phyloP scores from a whole-genome alignment of 2,797 vertebrate genomes.

The Phalloptychus januarius region DNA sequence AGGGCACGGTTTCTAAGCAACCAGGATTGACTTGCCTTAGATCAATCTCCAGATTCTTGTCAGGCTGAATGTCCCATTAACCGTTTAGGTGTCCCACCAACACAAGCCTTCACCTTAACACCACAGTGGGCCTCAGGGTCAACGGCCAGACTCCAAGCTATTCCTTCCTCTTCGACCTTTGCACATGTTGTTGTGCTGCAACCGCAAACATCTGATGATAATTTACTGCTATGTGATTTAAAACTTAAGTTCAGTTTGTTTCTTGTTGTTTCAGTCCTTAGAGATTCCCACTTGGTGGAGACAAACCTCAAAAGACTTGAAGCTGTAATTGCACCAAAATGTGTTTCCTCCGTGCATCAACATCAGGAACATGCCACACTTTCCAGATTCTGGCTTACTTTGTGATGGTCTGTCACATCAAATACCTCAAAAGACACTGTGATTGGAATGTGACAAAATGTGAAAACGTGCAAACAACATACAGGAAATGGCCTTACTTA shows the following conservation, averaged over 20 bases:
- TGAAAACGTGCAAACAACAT: background rate
- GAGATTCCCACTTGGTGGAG: background rate
- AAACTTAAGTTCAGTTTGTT: background rate
- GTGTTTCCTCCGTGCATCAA: no score
- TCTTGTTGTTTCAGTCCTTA: background rate
- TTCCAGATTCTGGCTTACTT: background rate
- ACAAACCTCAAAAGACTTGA: background rate
- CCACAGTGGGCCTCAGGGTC: background rate
- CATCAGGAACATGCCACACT: background rate
- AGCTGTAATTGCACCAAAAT: no score
- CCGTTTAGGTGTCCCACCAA: slow-evolving; percentile 23
- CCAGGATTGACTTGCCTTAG: slow-evolving; percentile 57
- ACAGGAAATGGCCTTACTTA: background rate
- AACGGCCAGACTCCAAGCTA: background rate
- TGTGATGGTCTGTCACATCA: background rate
- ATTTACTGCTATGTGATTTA: background rate
- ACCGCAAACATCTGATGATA: no score
- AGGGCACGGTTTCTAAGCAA: slow-evolving; percentile 74
- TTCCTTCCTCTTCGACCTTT: background rate
- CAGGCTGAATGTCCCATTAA: slow-evolving; percentile 48
- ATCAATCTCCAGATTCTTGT: slow-evolving; percentile 70
- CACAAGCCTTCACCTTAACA: slow-evolving; percentile 24
- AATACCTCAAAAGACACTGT: background rate
- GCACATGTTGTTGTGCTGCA: background rate
- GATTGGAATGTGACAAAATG: background rate